Base-by-base conservation (phyloP, 2,797 vertebrate species). In the Arnoldichthys spilopterus region DNA sequence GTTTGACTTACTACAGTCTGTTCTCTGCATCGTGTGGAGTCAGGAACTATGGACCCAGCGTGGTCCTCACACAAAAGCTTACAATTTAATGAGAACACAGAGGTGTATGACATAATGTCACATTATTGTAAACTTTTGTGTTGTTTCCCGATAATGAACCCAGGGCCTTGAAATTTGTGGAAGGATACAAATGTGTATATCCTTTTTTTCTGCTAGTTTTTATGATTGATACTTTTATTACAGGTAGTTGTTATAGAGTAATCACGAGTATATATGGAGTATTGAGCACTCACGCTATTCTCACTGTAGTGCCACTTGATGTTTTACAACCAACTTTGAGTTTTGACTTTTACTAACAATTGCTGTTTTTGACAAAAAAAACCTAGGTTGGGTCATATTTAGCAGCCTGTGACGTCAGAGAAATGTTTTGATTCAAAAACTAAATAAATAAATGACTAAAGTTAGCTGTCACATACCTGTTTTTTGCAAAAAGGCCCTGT, bases 161-260 rank as follows among this genome's bases (percentile, higher is more conserved):
- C 72, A 30, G 83, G 86, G 78, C 76, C 81, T 85, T 89, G 66
- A 77, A 30, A 77, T 69, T 81, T 80, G 79, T 85, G 80, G 67
- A 83, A 64, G 66, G 70, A 72, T 66, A 69, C 69, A 82, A 73
- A 58, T 56, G 70, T 81, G 76, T 77, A 74, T 71, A 71, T 82
- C 75, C 53, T 73, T 82, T 73, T 82, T 85, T 84, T 79, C 47
- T 81, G 80, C 78, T 82, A 81, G 78, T 84, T 82, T 83, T 86
- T 85, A 82, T 83, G 80, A 85, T 72, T 72, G 67, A 79, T 28
- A 81, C 63, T 85, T 86, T 82, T 84, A 69, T 80, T 84, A 83
- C 81, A 72, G 81, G 62, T 85, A 79, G 61, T 80, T 85, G 73
- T 86, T 74, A 82, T 79, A 84, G 62, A 63, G 61, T 77, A 76